Conservation (phyloP, 2,888 invertebrate species). For the Oxytorus armatus region DNA sequence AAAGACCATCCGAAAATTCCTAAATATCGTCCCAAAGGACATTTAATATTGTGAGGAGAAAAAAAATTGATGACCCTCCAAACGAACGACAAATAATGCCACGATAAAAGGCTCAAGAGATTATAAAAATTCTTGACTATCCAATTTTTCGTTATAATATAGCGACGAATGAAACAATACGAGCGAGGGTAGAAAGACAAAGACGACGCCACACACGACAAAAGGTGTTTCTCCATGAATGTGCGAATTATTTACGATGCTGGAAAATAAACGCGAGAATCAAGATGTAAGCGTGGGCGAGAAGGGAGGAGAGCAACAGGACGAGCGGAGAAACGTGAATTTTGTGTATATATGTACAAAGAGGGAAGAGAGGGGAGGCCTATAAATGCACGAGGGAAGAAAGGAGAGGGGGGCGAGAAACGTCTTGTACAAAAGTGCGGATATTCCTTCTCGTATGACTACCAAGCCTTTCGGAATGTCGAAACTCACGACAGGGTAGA, state of each 20-base stretch:
- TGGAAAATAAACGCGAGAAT: slow-evolving; percentile 74
- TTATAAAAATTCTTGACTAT: slow-evolving; percentile 5
- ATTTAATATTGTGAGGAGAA: neutral
- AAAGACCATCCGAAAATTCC: too few relatives aligned
- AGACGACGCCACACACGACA: slow-evolving; percentile 36
- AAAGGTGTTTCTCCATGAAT: slow-evolving; percentile 62
- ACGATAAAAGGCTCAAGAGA: neutral
- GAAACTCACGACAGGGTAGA: slow-evolving; percentile 16
- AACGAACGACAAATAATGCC: neutral
- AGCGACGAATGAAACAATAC: slow-evolving; percentile 8
- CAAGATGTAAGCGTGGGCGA: slow-evolving; percentile 80
- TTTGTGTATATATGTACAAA: slow-evolving; percentile 44
- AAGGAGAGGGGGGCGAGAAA: slow-evolving; percentile 48
- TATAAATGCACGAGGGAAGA: slow-evolving; percentile 40
- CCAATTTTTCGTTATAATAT: slow-evolving; percentile 24
- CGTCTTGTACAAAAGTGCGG: slow-evolving; percentile 60
- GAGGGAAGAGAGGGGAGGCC: slow-evolving; percentile 38
- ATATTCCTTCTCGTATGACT: slow-evolving; percentile 40
- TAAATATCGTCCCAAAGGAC: too few relatives aligned
- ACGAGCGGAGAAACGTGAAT: slow-evolving; percentile 39
- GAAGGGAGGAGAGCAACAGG: slow-evolving; percentile 66
- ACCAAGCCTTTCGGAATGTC: slow-evolving; percentile 34
- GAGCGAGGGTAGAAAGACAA: slow-evolving; percentile 1
- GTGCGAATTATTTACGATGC: slow-evolving; percentile 77
- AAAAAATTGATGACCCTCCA: neutral